These are phyloP conservation scores for Eulemur rufifrons DNA, from an alignment of 2,113 vertebrate species.

Conservation along the genomic window DNA sequence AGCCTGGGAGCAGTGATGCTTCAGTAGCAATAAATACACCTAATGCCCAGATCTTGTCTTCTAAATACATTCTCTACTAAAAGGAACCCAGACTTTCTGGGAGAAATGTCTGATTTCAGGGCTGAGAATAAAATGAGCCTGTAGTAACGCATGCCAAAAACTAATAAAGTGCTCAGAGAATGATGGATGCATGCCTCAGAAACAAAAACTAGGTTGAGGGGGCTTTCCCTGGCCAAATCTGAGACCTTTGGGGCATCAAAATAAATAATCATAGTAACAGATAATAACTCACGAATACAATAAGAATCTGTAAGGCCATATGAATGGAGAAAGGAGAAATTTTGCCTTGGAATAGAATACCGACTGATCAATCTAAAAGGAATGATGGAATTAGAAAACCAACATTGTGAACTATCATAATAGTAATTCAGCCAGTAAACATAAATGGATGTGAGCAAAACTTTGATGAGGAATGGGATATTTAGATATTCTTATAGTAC, in stretches of 20 bases:
- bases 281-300: background rate
- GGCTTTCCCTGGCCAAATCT: background rate
- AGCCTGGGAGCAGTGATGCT: background rate
- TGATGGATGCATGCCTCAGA: background rate
- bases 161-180: background rate
- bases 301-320: background rate
- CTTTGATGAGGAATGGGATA: background rate
- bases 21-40: background rate
- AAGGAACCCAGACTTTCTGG: background rate
- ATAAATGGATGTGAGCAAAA: background rate
- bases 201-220: background rate
- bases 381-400: background rate
- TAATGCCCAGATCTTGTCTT: no score
- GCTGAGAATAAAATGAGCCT: background rate
- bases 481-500: background rate
- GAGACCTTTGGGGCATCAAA: background rate
- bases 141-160: background rate
- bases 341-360: background rate
- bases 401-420: background rate
- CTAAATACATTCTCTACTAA: background rate
- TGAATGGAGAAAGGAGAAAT: background rate
- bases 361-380: background rate
- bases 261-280: background rate
- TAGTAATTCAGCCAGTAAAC: slow-evolving; percentile 14
- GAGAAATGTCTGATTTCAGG: background rate